These are phyloP conservation scores for Taurulus bubalis DNA, from an alignment of 2,113 vertebrate genomes.

Conservation along the genomic window DNA sequence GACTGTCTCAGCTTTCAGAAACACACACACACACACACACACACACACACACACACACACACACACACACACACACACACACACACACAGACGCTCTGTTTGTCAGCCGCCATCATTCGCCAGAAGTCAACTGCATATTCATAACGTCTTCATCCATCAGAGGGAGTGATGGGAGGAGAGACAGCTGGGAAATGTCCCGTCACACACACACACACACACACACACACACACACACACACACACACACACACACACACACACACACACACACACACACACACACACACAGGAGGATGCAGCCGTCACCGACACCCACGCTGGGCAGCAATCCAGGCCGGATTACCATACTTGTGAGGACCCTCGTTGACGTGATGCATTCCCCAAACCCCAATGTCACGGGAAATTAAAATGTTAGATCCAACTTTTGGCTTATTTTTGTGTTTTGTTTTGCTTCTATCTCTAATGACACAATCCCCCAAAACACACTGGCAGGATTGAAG, in stretches of 20 bases:
- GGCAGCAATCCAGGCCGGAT: not conserved
- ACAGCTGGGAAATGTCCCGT: conserved; percentile 11
- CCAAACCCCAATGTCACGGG: no score
- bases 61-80: no score
- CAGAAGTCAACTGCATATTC: conserved; percentile 58
- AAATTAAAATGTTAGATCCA: no score
- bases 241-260: conserved; percentile 2
- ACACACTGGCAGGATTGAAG: no score
- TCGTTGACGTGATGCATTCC: not conserved
- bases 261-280: not conserved
- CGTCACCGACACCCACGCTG: not conserved
- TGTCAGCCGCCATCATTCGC: conserved; percentile 29
- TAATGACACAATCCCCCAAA: no score
- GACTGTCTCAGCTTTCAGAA: conserved; percentile 18
- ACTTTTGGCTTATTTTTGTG: no score
- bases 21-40: no score
- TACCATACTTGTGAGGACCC: not conserved
- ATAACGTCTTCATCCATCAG: conserved; percentile 52
- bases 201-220: conserved; percentile 6
- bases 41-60: no score
- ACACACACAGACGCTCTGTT: conserved; percentile 25
- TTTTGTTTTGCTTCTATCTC: no score
- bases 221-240: not conserved
- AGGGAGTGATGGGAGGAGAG: conserved; percentile 30
- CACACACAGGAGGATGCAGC: not conserved